phyloP scores from a whole-genome alignment of 1,140 invertebrate genomes.

The Mya arenaria region DNA sequence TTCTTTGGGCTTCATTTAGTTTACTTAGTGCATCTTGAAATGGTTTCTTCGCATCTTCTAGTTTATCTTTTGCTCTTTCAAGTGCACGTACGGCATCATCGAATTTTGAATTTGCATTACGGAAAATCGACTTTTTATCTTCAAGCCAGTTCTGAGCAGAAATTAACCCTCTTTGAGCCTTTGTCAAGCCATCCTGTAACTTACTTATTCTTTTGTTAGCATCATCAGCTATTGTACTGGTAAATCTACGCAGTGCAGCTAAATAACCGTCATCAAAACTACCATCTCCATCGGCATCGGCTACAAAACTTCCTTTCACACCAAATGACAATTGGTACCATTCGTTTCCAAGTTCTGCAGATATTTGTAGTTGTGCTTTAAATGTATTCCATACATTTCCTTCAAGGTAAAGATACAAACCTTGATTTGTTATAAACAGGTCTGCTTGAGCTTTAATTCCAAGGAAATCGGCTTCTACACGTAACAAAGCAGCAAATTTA shows the following conservation, averaged over 20 bases:
- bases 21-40: conserved; percentile 24
- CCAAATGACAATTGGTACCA: not conserved
- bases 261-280: conserved; percentile 37
- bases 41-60: conserved; percentile 36
- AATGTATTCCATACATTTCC: conserved; percentile 40
- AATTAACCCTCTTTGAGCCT: conserved; percentile 18
- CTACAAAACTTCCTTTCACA: conserved; percentile 2
- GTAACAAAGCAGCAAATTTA: conserved; percentile 8
- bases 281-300: not conserved
- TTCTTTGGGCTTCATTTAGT: conserved; percentile 42
- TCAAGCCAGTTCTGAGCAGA: conserved; percentile 42
- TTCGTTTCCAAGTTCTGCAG: not conserved
- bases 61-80: conserved; percentile 27
- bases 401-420: conserved; percentile 29
- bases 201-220: conserved; percentile 12
- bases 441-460: conserved; percentile 17
- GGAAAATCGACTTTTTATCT: conserved; percentile 1
- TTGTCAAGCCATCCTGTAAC: not conserved
- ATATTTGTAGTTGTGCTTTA: conserved; percentile 14
- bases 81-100: conserved; percentile 22
- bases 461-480: not conserved
- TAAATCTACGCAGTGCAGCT: not conserved
- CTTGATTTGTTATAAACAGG: not conserved
- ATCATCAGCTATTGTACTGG: conserved; percentile 8
- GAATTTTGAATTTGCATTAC: conserved; percentile 24